These are phyloP conservation scores for Cataglyphis cursor DNA, from an alignment of 2,888 invertebrate species.

Conservation along the genomic window DNA sequence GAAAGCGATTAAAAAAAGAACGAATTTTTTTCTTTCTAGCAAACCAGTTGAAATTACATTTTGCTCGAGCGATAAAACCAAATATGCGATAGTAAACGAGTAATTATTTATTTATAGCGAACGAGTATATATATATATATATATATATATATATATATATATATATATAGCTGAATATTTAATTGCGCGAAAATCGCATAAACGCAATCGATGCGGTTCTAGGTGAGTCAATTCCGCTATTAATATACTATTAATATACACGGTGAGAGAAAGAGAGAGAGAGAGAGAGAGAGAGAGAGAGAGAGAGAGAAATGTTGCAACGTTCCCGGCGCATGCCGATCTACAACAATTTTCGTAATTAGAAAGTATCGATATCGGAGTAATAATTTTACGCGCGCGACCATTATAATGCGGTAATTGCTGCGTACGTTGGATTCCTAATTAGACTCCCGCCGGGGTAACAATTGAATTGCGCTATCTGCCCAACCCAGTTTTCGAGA, in stretches of 20 bases:
- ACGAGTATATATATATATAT: not conserved
- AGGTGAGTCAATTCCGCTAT: slow-evolving; percentile 28
- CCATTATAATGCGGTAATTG: slow-evolving; percentile 27
- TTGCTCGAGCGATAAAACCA: slow-evolving; percentile 19
- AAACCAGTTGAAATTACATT: slow-evolving; percentile 6
- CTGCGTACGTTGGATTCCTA: slow-evolving; percentile 46
- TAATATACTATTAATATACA: slow-evolving; percentile 22
- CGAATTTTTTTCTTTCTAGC: not conserved
- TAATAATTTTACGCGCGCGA: slow-evolving; percentile 21
- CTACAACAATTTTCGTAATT: slow-evolving; percentile 53
- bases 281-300: no score
- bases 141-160: no score
- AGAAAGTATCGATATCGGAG: slow-evolving; percentile 44
- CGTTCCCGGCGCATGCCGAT: slow-evolving; percentile 2
- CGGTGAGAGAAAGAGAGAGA: not conserved
- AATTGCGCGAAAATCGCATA: slow-evolving; percentile 28
- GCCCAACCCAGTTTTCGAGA: slow-evolving; percentile 53
- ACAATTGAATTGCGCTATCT: slow-evolving; percentile 63
- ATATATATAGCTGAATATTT: not conserved
- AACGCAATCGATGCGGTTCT: slow-evolving; percentile 30
- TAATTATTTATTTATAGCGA: slow-evolving; percentile 34
- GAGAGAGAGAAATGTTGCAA: slow-evolving; percentile 22
- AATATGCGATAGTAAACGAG: slow-evolving; percentile 31
- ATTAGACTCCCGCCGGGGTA: slow-evolving; percentile 41
- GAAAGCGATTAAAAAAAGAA: slow-evolving; percentile 26